These are phyloP conservation scores for Atethmia centrago DNA, from an alignment of 2,888 invertebrate genomes.

Conservation along the genomic window DNA sequence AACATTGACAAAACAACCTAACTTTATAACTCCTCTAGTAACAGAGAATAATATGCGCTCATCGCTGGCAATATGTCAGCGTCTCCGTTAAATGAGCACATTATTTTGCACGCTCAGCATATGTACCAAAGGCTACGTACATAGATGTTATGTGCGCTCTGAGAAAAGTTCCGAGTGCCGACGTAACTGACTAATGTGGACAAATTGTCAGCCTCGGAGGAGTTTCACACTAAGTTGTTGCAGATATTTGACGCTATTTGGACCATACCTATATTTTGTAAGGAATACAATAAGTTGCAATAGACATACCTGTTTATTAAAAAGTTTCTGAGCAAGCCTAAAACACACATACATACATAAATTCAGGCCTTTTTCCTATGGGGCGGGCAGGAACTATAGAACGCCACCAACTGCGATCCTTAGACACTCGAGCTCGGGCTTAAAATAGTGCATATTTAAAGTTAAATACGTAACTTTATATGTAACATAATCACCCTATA, in stretches of 20 bases:
- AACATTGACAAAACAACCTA: slow-evolving; percentile 28
- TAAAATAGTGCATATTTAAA: no score
- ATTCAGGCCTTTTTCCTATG: no score
- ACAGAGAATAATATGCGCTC: slow-evolving; percentile 16
- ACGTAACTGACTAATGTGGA: slow-evolving; percentile 46
- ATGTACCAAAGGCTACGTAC: slow-evolving; percentile 3
- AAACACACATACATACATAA: background rate
- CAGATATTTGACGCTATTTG: slow-evolving; percentile 1
- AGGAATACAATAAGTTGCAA: background rate
- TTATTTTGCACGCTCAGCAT: slow-evolving; percentile 44
- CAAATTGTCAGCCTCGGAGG: slow-evolving; percentile 39
- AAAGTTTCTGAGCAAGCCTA: background rate
- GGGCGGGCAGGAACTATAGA: no score
- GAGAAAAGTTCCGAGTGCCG: slow-evolving; percentile 39
- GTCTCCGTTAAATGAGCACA: slow-evolving; percentile 56
- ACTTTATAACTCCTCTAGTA: slow-evolving; percentile 30
- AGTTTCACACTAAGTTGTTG: slow-evolving; percentile 6
- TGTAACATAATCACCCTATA: no score
- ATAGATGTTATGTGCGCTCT: background rate
- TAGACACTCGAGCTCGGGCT: no score
- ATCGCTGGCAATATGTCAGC: slow-evolving; percentile 50
- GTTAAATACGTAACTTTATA: no score
- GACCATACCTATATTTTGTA: no score
- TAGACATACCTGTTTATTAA: background rate
- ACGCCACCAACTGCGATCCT: no score